Percentiles rank a stretch among this genome's conserved stretches.
Evolutionary conservation across 2,888 invertebrate species (phyloP).

Genomic region (Leucoptera coffeella): DNA sequence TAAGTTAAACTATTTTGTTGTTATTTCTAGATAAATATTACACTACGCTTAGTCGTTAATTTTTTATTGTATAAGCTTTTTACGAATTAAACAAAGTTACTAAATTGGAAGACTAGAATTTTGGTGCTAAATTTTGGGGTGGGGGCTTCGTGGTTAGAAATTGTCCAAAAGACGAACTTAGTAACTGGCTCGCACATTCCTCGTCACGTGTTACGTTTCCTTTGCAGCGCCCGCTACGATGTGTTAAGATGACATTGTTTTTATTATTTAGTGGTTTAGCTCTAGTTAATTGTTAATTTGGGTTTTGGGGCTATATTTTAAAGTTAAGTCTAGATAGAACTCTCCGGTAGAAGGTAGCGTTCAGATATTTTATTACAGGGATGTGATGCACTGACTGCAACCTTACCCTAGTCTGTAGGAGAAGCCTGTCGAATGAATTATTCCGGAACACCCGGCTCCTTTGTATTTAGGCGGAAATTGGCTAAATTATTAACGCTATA

Average conservation of each 20-base stretch:
- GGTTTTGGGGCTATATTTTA: constrained; percentile 52
- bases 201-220: too few species aligned
- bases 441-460: constrained; percentile 26
- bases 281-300: constrained; percentile 48
- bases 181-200: too few species aligned
- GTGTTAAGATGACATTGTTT: too few species aligned
- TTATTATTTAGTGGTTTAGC: constrained; percentile 31
- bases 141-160: not conserved
- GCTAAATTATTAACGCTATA: constrained; percentile 52
- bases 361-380: constrained; percentile 49
- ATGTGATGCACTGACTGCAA: constrained; percentile 43
- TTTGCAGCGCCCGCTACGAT: too few species aligned
- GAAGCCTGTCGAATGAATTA: constrained; percentile 18
- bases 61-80: constrained; percentile 47
- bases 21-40: constrained; percentile 38
- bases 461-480: constrained; percentile 18
- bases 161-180: not conserved
- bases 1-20: constrained; percentile 48
- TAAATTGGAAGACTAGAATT: constrained; percentile 49
- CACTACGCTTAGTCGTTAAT: constrained; percentile 38
- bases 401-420: constrained; percentile 16
- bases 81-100: constrained; percentile 31
- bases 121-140: constrained; percentile 47
- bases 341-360: too few species aligned
- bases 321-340: too few species aligned